Evolutionary conservation across 2,113 vertebrate genomes (phyloP), one percentile per base, ranked within the genome.

Genomic region (Aramus guarauna): DNA sequence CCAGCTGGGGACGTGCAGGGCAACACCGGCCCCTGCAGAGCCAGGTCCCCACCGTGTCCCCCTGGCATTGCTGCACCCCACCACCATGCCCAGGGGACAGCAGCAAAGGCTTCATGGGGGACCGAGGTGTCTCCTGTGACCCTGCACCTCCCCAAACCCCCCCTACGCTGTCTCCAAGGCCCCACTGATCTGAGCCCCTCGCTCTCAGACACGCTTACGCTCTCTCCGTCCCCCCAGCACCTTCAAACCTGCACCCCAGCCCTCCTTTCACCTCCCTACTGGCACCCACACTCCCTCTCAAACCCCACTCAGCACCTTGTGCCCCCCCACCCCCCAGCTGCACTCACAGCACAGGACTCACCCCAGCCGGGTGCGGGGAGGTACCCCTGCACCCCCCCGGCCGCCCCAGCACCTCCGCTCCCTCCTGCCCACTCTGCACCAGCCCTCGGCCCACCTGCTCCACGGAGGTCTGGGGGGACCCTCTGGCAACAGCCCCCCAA

Each of bases 391-490:
- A 29, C 27, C 30, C 18, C 30, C 1, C 29, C 11, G 24, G 30
- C 23, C 64, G 23, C 43, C 23, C 13, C 41, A 11, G 48, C 5
- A 34, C 10, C 19, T 11, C 45, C 4, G 2, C 23, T 36, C 52
- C 45, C 62, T 41, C 29, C 71, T 21, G 41, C 63, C 8, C 2
- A 5, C 36, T 32, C 67, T 22, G 29, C 7, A 8, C 27, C 45
- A 81, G 32, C 27, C 37, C 37, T 53, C 6, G 1, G 20, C 52
- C 76, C 43, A 63, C 26, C 45, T 55, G 56, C 79, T 48, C 52
- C 22, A 50, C 13, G 0, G 7, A 23, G 26, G 4, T 11, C 1
- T 0, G 23, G n/a, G 29, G 21, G 17, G 13, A 45, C 34, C 22
- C 13, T 2, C 1, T 1, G n/a, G 41, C 12, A 58, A 32, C 26